These are phyloP conservation scores for Dorcus hopei DNA, from an alignment of 2,888 invertebrate species.

Conservation along the genomic window DNA sequence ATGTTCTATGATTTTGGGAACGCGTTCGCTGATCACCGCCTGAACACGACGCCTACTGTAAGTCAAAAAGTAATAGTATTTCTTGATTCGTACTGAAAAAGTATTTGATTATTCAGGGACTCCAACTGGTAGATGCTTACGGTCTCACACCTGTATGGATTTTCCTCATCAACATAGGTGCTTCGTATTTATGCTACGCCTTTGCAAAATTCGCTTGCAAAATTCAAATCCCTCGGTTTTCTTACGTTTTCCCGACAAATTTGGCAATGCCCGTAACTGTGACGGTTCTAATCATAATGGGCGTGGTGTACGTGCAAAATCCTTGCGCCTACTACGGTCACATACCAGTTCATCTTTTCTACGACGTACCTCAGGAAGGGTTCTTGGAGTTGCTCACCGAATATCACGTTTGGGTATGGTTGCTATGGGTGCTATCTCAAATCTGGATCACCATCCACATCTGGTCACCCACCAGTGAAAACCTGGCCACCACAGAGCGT, in stretches of 20 bases:
- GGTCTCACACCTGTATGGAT: constrained; percentile 56
- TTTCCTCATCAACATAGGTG: constrained; percentile 61
- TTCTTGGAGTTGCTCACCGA: constrained; percentile 56
- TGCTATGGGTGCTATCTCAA: constrained; percentile 79
- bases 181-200: constrained; percentile 65
- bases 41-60: constrained; percentile 49
- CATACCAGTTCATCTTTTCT: constrained; percentile 86
- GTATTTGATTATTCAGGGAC: not conserved
- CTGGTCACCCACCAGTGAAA: constrained; percentile 80
- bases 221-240: constrained; percentile 83
- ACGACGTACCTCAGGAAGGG: constrained; percentile 60
- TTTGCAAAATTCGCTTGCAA: constrained; percentile 81
- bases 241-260: constrained; percentile 80
- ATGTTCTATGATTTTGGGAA: constrained; percentile 52
- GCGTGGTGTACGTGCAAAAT: constrained; percentile 62
- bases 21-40: constrained; percentile 53
- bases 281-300: constrained; percentile 63
- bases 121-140: not conserved
- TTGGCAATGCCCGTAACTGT: constrained; percentile 74
- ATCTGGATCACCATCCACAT: constrained; percentile 83
- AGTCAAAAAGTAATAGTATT: not conserved
- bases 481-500: constrained; percentile 79
- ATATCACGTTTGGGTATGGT: constrained; percentile 72
- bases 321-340: constrained; percentile 72
- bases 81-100: constrained; percentile 15